Evolutionary conservation across 2,797 vertebrate species (phyloP).

Genomic region (Sciurus carolinensis): DNA sequence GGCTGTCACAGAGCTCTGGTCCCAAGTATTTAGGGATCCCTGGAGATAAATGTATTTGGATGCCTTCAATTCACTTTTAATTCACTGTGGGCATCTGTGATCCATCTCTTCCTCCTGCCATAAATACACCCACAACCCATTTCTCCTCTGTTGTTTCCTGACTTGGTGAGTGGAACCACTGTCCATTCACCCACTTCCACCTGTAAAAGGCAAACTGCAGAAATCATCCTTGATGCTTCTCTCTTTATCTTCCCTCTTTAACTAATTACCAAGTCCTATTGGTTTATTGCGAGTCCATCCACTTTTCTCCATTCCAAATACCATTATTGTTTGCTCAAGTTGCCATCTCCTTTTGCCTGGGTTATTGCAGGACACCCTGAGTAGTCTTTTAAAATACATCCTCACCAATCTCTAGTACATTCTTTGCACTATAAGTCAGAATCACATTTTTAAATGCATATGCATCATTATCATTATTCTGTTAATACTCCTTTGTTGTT

Average conservation of each 20-base stretch:
- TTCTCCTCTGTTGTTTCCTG: background rate
- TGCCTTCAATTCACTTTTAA: constrained; percentile 7
- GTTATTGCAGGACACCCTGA: background rate
- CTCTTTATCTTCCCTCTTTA: background rate
- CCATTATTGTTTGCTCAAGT: background rate
- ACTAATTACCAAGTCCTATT: background rate
- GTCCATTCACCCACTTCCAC: background rate
- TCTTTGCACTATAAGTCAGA: background rate
- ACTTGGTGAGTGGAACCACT: background rate
- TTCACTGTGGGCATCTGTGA: background rate
- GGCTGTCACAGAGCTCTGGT: background rate
- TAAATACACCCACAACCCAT: background rate
- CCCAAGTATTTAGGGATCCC: background rate
- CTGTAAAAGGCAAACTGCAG: background rate
- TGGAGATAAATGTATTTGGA: constrained; percentile 22
- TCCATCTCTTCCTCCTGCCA: background rate
- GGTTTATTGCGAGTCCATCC: background rate
- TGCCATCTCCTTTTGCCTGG: background rate
- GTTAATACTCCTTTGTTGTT: background rate
- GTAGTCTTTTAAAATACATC: background rate
- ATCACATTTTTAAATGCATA: background rate
- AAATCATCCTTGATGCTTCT: background rate
- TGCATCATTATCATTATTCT: background rate
- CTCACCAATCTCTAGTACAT: background rate
- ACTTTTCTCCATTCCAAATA: background rate